Evolutionary conservation across 30 jellyfish, hydroid and myxozoan genomes (phyloP), one percentile per base, ranked within the genome.

Genomic region (Aurelia aurita): DNA sequence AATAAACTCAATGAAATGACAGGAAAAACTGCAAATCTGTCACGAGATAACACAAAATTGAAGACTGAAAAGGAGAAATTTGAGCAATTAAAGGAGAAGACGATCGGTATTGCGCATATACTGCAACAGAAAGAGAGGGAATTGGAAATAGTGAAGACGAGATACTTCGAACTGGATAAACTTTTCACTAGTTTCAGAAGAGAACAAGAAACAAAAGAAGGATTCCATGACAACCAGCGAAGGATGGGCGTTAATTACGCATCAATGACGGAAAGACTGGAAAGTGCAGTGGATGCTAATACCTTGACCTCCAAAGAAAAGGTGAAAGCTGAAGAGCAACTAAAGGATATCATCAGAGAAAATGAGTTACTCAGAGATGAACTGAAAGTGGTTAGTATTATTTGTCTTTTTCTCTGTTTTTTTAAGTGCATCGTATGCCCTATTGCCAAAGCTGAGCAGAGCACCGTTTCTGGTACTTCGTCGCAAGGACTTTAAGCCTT

Each of bases 291-390:
- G 5, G 26, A 77, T 31, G 77, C 75, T 8, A 75, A 14, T 45
- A 45, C n/a, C 3, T 28, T 16, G 45, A 32, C 62, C 1, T 66
- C 49, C 4, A 32, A 43, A 9, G 79, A 77, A 20, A 34, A 58
- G 21, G 22, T 16, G 9, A 44, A 20, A 22, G 51, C 44, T 16
- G 88, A 58, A 28, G 88, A 60, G 27, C 57, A 43, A 14, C 72
- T 77, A 15, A 27, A 77, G 28, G 43, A 77, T 49, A 7, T 27
- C 10, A 6, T 35, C 31, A 49, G 28, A 43, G 69, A 77, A 23
- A 59, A 58, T 34, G 64, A 21, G 18, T 20, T 35, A 19, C 66
- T 71, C 43, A 71, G 34, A 71, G 87, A 75, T 21, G 63, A 75
- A 11, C 20, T 18, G 26, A 27, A 43, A 45, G 45, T 28, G 82